phyloP scores from a whole-genome alignment of 2,113 vertebrate species.

The Cynopterus brachyotis region DNA sequence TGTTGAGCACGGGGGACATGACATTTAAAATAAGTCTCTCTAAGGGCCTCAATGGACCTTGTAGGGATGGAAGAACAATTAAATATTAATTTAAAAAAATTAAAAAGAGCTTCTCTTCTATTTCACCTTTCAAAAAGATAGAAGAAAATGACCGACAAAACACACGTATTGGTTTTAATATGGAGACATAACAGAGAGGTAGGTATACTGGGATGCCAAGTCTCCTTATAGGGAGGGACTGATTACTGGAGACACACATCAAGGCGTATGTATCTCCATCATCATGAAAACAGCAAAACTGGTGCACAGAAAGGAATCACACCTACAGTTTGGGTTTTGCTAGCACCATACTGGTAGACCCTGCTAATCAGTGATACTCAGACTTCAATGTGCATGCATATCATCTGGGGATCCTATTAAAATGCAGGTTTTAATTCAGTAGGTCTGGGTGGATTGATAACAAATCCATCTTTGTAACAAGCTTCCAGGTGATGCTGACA shows the following conservation, averaged over 20 bases:
- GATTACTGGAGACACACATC: neutral
- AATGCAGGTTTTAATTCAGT: neutral
- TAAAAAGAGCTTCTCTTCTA: neutral
- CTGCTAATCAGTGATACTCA: neutral
- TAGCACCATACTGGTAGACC: neutral
- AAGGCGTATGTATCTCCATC: too few relatives aligned
- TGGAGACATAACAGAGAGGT: neutral
- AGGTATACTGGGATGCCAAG: neutral
- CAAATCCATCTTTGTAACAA: neutral
- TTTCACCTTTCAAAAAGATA: conserved; percentile 11
- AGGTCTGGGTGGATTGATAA: neutral
- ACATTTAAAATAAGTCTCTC: neutral
- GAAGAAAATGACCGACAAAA: neutral
- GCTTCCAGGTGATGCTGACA: neutral
- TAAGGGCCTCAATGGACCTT: neutral
- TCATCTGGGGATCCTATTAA: neutral
- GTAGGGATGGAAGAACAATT: neutral
- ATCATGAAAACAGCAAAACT: neutral
- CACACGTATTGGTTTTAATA: neutral
- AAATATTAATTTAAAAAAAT: neutral
- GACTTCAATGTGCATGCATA: neutral
- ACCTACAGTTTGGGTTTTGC: neutral
- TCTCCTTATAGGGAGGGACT: neutral
- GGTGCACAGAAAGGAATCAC: neutral
- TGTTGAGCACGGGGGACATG: neutral